A percentile compares a stretch with the other conserved stretches of the same genome.
Evolutionary conservation across 2,113 vertebrate species (phyloP).

Genomic region (Hypanus sabinus): DNA sequence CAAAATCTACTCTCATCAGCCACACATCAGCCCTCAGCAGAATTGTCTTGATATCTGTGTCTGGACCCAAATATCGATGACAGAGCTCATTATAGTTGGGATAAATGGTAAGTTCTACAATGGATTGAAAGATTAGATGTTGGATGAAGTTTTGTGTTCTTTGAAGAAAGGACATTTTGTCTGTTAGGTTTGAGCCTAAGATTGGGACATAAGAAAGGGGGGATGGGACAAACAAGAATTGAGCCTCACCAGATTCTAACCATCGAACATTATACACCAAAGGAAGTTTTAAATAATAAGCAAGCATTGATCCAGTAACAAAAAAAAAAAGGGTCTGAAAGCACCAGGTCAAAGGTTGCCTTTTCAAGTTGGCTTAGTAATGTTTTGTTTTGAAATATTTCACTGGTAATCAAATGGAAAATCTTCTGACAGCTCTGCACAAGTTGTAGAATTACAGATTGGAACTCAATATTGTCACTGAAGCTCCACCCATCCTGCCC

Average conservation of each 20-base stretch:
- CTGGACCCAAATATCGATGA: conserved; percentile 52
- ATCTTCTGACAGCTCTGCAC: too few species aligned
- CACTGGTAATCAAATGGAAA: too few species aligned
- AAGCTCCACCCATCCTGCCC: not conserved
- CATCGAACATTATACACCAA: conserved; percentile 53
- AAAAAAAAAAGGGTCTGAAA: conserved; percentile 56
- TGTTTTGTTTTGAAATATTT: conserved; percentile 52
- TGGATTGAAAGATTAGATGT: conserved; percentile 44
- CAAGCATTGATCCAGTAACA: conserved; percentile 50
- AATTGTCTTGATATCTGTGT: conserved; percentile 52
- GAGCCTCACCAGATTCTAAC: conserved; percentile 54
- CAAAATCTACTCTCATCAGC: not conserved
- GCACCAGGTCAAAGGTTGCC: conserved; percentile 52
- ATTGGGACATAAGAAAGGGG: conserved; percentile 59
- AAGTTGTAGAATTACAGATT: not conserved
- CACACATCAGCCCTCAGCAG: conserved; percentile 43
- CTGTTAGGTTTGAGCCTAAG: conserved; percentile 42
- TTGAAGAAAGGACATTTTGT: conserved; percentile 52
- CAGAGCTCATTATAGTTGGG: conserved; percentile 51
- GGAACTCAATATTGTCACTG: not conserved
- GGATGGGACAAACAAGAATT: conserved; percentile 55
- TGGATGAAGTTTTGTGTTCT: conserved; percentile 48
- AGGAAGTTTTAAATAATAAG: conserved; percentile 46
- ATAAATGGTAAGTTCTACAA: conserved; percentile 43
- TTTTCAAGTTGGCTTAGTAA: conserved; percentile 49